Conservation (phyloP, 2,113 vertebrate genomes). For the Calonectris borealis region DNA sequence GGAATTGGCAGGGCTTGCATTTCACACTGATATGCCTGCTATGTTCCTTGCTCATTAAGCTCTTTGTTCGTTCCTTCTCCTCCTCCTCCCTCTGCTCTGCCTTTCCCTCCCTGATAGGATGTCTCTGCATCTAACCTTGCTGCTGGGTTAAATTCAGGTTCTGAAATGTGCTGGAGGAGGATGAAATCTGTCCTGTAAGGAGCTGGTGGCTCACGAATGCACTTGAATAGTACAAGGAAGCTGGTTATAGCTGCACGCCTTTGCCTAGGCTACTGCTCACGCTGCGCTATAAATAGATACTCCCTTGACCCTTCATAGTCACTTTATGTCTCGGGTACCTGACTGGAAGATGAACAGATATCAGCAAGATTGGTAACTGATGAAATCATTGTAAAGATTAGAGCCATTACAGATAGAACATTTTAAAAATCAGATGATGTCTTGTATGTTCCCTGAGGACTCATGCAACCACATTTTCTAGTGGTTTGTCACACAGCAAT, state of each 20-base stretch:
- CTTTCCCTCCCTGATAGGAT: not conserved
- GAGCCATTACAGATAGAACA: not conserved
- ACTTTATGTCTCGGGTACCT: not conserved
- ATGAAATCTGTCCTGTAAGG: not conserved
- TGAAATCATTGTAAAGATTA: not conserved
- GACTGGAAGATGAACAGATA: not conserved
- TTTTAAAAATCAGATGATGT: not conserved
- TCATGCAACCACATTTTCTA: not conserved
- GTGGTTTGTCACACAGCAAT: not conserved
- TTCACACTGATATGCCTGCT: not conserved
- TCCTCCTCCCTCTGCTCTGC: not conserved
- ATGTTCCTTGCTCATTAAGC: not conserved
- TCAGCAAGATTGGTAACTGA: not conserved
- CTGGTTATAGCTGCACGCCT: not conserved
- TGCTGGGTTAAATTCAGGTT: not conserved
- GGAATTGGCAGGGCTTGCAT: slow-evolving; percentile 2
- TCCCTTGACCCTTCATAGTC: not conserved
- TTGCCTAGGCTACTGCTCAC: not conserved
- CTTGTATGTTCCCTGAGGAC: not conserved
- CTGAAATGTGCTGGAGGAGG: not conserved
- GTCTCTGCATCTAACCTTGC: not conserved
- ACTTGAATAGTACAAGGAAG: not conserved
- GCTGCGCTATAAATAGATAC: not conserved
- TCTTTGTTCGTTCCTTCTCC: slow-evolving; percentile 2
- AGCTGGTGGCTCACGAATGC: not conserved